Conservation (phyloP, 2,797 vertebrate species). For the Smutsia gigantea region DNA sequence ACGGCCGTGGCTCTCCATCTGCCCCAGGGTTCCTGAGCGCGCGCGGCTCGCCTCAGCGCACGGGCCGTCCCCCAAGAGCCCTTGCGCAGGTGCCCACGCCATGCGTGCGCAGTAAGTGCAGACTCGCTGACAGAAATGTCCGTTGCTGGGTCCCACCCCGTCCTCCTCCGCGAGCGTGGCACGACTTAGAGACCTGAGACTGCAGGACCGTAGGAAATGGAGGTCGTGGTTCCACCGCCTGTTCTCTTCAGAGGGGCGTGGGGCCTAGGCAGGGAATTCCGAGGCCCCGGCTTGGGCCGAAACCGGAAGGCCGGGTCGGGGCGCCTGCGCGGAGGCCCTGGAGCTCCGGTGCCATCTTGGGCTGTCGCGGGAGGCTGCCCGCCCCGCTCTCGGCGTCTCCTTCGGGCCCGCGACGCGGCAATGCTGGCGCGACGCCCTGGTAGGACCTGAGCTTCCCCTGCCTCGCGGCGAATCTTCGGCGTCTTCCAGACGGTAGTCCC, state of each 20-base stretch:
- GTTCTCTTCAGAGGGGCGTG: rapidly evolving
- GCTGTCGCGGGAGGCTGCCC: rapidly evolving
- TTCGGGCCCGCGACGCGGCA: rapidly evolving
- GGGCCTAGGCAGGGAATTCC: rapidly evolving
- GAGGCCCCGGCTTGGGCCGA: not conserved
- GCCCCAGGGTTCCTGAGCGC: too few species aligned
- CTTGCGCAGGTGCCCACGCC: rapidly evolving
- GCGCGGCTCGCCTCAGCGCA: rapidly evolving
- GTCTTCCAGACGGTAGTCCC: not conserved
- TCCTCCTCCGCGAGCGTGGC: rapidly evolving
- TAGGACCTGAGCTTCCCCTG: rapidly evolving
- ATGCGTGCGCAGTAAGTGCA: rapidly evolving
- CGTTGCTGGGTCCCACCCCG: rapidly evolving
- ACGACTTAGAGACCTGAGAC: rapidly evolving
- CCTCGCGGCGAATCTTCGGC: rapidly evolving
- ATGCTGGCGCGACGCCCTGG: too few species aligned
- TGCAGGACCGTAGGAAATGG: rapidly evolving
- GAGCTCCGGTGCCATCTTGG: rapidly evolving
- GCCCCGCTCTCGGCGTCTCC: rapidly evolving
- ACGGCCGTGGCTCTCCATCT: too few species aligned
- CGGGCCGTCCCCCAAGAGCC: rapidly evolving
- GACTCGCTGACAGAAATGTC: rapidly evolving
- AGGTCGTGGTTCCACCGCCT: rapidly evolving
- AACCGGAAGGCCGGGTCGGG: rapidly evolving
- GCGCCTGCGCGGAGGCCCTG: not conserved